Base-by-base conservation (phyloP, 2,113 vertebrate genomes). In the Riparia riparia region DNA sequence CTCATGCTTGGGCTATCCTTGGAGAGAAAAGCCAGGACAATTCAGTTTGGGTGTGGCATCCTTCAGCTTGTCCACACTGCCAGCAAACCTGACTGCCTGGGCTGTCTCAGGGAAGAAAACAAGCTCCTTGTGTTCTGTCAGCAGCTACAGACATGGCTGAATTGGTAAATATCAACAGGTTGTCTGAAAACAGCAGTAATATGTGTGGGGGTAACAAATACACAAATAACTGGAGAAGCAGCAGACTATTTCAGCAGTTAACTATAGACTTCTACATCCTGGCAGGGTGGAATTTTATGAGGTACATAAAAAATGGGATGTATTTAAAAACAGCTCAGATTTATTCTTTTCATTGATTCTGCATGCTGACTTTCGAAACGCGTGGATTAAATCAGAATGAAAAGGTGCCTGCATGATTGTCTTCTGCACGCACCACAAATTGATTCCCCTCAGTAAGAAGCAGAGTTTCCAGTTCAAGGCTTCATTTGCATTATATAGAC, bases 151-250 rank as follows among this genome's bases (percentile, higher is more conserved):
- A 76, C 57, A 4, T 63, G 79, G 83, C 1, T 86, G 49, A 86
- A 58, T 25, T 4, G 17, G 28, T 72, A 93, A 92, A 89, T 92
- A 90, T 24, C 79, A 83, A 77, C 39, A 95, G 49, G 50, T 72
- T 95, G 57, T 65, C 72, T 79, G 79, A 86, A 86, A 90, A 82
- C 72, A 94, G 45, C 5, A 2, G 39, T 37, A 60, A 21, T 39
- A 21, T 34, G 25, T 26, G 31, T 14, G n/a, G 14, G 14, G 22
- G 17, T 20, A 20, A 45, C 81, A 54, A 94, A 88, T 42, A 78
- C 34, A 65, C 86, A 96, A 94, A 85, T 34, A 91, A 70, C 26
- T 20, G 14, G 54, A 91, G 74, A 87, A 97, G 45, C 41, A 86
- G 31, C 50, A 54, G 37, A 71, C 63, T 94, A 84, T 56, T 71